These are phyloP conservation scores for Napeogenes sylphis DNA, from an alignment of 2,888 invertebrate genomes.

Conservation along the genomic window DNA sequence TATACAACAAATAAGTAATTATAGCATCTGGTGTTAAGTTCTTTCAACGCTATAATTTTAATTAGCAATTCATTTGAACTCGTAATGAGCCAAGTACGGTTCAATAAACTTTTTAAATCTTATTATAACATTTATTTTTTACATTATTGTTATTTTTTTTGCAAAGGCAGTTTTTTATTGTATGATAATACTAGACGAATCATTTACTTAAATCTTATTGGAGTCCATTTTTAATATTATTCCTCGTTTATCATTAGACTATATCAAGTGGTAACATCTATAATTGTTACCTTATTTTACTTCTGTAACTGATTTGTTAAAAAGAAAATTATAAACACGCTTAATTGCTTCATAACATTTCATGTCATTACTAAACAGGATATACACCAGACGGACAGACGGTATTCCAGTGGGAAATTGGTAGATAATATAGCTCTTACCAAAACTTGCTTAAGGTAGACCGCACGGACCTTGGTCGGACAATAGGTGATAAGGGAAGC, in stretches of 20 bases:
- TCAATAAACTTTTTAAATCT: not conserved
- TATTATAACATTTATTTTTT: not conserved
- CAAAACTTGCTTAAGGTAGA: slow-evolving; percentile 30
- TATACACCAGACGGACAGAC: slow-evolving; percentile 4
- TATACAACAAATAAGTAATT: not conserved
- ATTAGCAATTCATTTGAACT: slow-evolving; percentile 6
- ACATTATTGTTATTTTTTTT: no score
- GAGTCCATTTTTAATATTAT: no score
- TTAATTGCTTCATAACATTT: no score
- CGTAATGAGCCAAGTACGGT: not conserved
- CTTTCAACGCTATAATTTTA: slow-evolving; percentile 3
- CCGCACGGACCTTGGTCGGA: slow-evolving; percentile 53
- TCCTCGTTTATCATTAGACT: no score
- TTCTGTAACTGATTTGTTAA: no score
- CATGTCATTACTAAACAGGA: slow-evolving; percentile 3
- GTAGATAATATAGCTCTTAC: slow-evolving; percentile 8
- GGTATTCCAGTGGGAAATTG: slow-evolving; percentile 5
- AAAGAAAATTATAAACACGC: no score
- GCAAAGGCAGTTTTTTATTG: no score
- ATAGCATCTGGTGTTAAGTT: slow-evolving; percentile 5
- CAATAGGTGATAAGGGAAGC: slow-evolving; percentile 67
- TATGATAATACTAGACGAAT: no score
- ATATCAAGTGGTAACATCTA: no score
- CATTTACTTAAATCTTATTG: no score
- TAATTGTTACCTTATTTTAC: no score